Conservation (phyloP, 1,140 invertebrate species). For the Papilio aristodemus region DNA sequence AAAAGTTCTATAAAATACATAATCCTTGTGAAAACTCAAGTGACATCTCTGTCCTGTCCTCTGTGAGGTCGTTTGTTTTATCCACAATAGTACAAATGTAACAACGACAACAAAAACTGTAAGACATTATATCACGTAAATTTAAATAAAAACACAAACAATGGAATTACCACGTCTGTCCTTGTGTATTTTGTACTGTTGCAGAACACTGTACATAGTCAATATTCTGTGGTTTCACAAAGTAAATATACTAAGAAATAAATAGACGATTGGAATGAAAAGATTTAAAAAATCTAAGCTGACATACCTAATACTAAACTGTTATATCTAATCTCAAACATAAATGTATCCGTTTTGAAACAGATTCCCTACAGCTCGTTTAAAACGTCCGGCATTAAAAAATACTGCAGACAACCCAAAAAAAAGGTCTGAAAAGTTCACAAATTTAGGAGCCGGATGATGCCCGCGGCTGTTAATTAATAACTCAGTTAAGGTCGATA, state of each 20-base stretch:
- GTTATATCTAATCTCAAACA: too few species aligned
- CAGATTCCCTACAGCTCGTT: neutral
- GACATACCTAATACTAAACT: too few species aligned
- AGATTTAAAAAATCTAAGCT: too few species aligned
- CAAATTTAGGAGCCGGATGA: constrained; percentile 53
- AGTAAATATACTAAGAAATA: too few species aligned
- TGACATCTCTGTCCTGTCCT: neutral
- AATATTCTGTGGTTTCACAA: too few species aligned
- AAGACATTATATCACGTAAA: neutral
- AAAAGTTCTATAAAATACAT: neutral
- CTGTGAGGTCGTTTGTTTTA: neutral
- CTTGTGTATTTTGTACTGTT: too few species aligned
- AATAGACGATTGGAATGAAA: too few species aligned
- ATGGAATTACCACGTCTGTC: neutral
- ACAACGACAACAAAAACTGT: neutral
- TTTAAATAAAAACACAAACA: neutral
- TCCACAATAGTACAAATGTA: neutral
- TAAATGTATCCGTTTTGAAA: neutral
- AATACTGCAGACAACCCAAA: constrained; percentile 34
- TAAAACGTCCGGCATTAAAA: constrained; percentile 19
- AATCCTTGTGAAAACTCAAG: neutral
- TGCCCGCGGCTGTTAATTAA: constrained; percentile 67
- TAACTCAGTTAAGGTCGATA: constrained; percentile 67
- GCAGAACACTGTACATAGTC: too few species aligned
- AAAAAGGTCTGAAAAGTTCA: constrained; percentile 45